phyloP scores from a whole-genome alignment of 2,113 vertebrate species.

The Eulemur macaco region DNA sequence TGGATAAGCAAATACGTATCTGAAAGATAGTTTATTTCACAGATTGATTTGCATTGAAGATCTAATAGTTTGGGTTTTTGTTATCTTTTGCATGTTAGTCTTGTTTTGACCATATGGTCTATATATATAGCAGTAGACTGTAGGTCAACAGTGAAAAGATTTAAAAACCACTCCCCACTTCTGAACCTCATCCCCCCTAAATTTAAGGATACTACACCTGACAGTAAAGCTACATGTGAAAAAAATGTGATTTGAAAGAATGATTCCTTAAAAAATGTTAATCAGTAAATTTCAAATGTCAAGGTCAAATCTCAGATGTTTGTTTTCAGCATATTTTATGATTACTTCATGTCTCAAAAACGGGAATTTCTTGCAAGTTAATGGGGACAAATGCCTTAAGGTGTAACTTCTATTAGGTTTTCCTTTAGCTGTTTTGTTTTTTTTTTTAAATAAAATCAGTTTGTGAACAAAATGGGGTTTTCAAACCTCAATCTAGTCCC shows the following conservation, averaged over 20 bases:
- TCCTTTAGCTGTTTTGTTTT: slow-evolving; percentile 47
- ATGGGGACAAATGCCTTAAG: slow-evolving; percentile 66
- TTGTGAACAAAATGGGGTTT: slow-evolving; percentile 80
- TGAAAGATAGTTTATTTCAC: slow-evolving; percentile 76
- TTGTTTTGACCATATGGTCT: slow-evolving; percentile 73
- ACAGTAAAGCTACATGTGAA: slow-evolving; percentile 51
- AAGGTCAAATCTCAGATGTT: slow-evolving; percentile 78
- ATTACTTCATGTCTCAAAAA: slow-evolving; percentile 69
- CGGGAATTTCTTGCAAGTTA: slow-evolving; percentile 79
- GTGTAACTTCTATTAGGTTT: slow-evolving; percentile 77
- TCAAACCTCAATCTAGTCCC: background rate
- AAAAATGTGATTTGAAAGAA: slow-evolving; percentile 64
- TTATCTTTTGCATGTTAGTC: slow-evolving; percentile 78
- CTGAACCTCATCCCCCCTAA: background rate
- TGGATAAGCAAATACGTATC: slow-evolving; percentile 53
- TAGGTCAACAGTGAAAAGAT: slow-evolving; percentile 48
- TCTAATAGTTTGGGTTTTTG: slow-evolving; percentile 65
- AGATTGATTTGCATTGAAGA: slow-evolving; percentile 82
- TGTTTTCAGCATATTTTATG: slow-evolving; percentile 83
- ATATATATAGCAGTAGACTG: slow-evolving; percentile 51
- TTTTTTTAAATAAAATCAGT: slow-evolving; percentile 84
- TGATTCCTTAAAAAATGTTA: slow-evolving; percentile 57
- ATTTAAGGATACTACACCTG: slow-evolving; percentile 56
- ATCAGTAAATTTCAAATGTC: slow-evolving; percentile 70
- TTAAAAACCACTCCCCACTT: slow-evolving; percentile 48